A percentile compares a stretch with the other conserved stretches of the same genome.
phyloP scores from a whole-genome alignment of 2,888 invertebrate species.

The Cetonia aurata region DNA sequence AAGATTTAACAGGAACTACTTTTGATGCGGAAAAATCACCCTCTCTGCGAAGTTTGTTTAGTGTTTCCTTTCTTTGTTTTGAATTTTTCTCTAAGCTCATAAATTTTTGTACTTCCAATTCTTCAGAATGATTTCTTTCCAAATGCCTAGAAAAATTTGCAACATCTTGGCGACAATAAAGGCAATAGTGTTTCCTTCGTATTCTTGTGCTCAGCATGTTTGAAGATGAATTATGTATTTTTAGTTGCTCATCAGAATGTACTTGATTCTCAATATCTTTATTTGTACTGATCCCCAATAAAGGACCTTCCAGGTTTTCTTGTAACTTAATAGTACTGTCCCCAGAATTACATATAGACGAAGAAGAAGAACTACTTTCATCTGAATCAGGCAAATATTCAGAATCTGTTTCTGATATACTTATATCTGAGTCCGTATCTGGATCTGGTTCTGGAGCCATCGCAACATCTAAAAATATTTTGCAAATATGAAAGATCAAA shows the following conservation, averaged over 20 bases:
- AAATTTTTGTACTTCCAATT: conserved; percentile 3
- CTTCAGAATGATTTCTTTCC: neutral
- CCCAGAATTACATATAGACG: neutral
- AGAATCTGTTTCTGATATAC: neutral
- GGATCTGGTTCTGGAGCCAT: neutral
- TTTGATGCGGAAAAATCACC: conserved; percentile 45
- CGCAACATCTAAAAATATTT: neutral
- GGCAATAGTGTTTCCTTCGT: neutral
- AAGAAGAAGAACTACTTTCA: neutral
- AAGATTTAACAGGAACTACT: conserved; percentile 23
- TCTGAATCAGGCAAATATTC: conserved; percentile 4
- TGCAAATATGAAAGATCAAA: neutral
- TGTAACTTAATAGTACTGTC: neutral
- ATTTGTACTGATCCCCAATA: neutral
- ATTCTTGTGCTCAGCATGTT: neutral
- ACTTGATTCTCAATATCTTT: conserved; percentile 6
- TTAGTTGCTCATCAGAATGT: neutral
- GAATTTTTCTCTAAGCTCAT: conserved; percentile 23
- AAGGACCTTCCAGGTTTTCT: neutral
- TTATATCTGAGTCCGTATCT: neutral
- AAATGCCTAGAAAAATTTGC: conserved; percentile 7
- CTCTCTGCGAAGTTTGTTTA: conserved; percentile 44
- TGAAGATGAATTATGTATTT: neutral
- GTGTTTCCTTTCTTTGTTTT: conserved; percentile 43
- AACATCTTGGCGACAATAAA: conserved; percentile 15